Evolutionary conservation across 23 tunicate genomes (phyloP), one percentile per base, ranked within the genome.

Genomic region (Corella eumyota): DNA sequence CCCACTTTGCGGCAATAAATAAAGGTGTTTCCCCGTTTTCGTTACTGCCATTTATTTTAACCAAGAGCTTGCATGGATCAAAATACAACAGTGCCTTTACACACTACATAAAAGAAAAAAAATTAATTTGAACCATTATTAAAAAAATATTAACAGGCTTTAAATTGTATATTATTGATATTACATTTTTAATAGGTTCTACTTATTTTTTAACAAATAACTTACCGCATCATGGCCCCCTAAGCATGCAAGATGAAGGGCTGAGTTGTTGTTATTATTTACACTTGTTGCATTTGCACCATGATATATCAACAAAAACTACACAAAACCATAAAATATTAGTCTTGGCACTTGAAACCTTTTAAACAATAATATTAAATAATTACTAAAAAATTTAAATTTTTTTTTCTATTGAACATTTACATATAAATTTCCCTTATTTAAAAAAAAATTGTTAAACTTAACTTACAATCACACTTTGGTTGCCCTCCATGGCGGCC

Each of bases 191-290:
- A n/a, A n/a, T n/a, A n/a, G n/a, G n/a, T n/a, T n/a, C n/a, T n/a
- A n/a, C n/a, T n/a, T n/a, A n/a, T n/a, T n/a, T n/a, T n/a, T n/a
- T n/a, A n/a, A n/a, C n/a, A n/a, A n/a, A n/a, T n/a, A n/a, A 51
- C 74, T 52, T 33, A 88, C 96, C 56, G 64, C 67, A 47, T 88
- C 96, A 45, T 88, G 96, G 19, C 96, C 96, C 25, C 83, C 71
- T 47, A 70, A 73, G 48, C 78, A 73, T 9, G 90, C 77, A 19
- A 88, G 50, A 63, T 88, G 96, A 24, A 88, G 69, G 1, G 96
- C 70, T 3, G 96, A 78, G 62, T 88, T 88, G 66, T 79, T 73
- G 77, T 88, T 88, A 40, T 88, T 88, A 66, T 88, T 88, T 40
- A 47, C 60, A 9, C 81, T 77, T 29, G 54, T 61, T n/a, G 85